Base-by-base conservation (phyloP, 2,797 vertebrate genomes). In the Calcarius lapponicus region DNA sequence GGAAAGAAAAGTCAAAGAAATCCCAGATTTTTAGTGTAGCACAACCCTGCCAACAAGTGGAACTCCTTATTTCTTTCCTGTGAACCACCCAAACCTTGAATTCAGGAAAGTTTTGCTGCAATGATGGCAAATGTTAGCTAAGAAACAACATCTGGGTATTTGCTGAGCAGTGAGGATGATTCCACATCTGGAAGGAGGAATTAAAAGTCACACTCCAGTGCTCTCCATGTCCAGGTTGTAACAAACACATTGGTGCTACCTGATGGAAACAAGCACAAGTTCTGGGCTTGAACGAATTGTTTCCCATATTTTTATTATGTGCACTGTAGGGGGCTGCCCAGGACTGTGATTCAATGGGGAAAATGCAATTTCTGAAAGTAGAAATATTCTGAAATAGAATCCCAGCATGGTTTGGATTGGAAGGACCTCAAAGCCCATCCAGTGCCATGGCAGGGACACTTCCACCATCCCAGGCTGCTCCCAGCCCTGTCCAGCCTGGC, bases 161-260 rank as follows among this genome's bases (percentile, higher is more conserved):
- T 58, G 34, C 36, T 50, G 66, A 62, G 70, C 71, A 21, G 25
- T 13, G 22, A 53, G 74, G 51, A 38, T 21, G 18, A 32, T 58
- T n/a, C 50, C 38, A 57, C 5, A 21, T 10, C 56, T 38, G 34
- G 42, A 31, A 56, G 42, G 25, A 79, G 54, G 64, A 72, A 69
- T 31, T 50, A 16, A 60, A 40, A 57, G 32, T 50, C 61, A 34
- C 42, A 75, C 4, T 42, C 10, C 24, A 13, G 8, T 25, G 40
- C 14, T 32, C 38, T 56, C 42, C 47, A 45, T 1, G 9, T 14
- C 70, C 65, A 3, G 2, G 43, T 17, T 62, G 21, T 17, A 36
- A n/a, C 38, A 24, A 0, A 18, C 0, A 3, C 19, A 7, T 7
- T 25, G 24, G 18, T 13, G 29, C 61, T 76, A 10, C 8, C 38